A percentile compares a stretch with the other conserved stretches of the same genome.
These are phyloP conservation scores for Unio pictorum DNA, from an alignment of 2,888 invertebrate genomes.

Conservation along the genomic window DNA sequence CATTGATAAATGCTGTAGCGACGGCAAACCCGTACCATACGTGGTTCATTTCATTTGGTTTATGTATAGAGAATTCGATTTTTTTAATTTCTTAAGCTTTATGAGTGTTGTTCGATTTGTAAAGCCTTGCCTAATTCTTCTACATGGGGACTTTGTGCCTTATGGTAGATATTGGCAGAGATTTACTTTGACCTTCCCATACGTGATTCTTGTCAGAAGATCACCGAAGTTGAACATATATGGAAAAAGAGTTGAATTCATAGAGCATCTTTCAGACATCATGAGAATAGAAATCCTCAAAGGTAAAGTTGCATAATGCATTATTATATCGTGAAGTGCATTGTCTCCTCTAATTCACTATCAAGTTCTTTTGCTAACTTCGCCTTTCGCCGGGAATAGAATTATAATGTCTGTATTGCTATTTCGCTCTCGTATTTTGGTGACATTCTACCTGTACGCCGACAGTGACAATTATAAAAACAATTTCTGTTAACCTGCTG, in stretches of 20 bases:
- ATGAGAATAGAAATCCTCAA: slow-evolving; percentile 18
- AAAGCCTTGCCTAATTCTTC: slow-evolving; percentile 26
- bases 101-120: slow-evolving; percentile 25
- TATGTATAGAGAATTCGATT: slow-evolving; percentile 15
- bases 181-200: slow-evolving; percentile 20
- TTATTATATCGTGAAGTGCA: too few species aligned
- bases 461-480: too few species aligned
- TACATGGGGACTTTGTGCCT: slow-evolving; percentile 25
- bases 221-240: slow-evolving; percentile 15
- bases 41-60: slow-evolving; percentile 34
- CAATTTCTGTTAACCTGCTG: too few species aligned
- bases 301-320: slow-evolving; percentile 7
- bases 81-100: slow-evolving; percentile 27
- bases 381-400: too few species aligned
- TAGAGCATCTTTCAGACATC: slow-evolving; percentile 35
- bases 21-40: slow-evolving; percentile 21
- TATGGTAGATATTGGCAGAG: slow-evolving; percentile 25
- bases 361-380: too few species aligned
- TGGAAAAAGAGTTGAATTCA: slow-evolving; percentile 13
- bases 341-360: too few species aligned
- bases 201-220: slow-evolving; percentile 18
- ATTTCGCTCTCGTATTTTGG: too few species aligned
- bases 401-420: too few species aligned
- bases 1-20: slow-evolving; percentile 19
- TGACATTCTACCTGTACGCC: too few species aligned